These are phyloP conservation scores for Colostygia pectinataria DNA, from an alignment of 2,888 invertebrate genomes.

Conservation along the genomic window DNA sequence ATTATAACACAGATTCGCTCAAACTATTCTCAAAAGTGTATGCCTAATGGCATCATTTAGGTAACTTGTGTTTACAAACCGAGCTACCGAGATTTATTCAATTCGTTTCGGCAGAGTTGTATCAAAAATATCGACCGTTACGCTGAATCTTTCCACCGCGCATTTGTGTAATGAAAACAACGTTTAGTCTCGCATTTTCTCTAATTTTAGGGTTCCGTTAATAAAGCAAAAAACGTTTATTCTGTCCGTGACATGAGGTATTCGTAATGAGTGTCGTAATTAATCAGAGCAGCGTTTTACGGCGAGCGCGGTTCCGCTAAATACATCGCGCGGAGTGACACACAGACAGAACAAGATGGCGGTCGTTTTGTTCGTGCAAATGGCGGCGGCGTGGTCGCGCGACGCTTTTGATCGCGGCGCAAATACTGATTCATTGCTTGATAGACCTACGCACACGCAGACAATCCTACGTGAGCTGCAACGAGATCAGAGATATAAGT, in stretches of 20 bases:
- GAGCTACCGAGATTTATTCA: slow-evolving; percentile 46
- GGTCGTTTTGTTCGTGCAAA: slow-evolving; percentile 50
- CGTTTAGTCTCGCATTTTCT: slow-evolving; percentile 56
- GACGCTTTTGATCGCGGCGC: slow-evolving; percentile 43
- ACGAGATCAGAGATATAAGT: no score
- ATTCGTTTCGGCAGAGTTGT: slow-evolving; percentile 48
- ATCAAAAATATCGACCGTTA: slow-evolving; percentile 53
- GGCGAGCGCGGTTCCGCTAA: slow-evolving; percentile 60
- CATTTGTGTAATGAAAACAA: slow-evolving; percentile 42
- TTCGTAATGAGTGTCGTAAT: slow-evolving; percentile 48
- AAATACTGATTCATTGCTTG: slow-evolving; percentile 37
- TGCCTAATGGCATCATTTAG: slow-evolving; percentile 18
- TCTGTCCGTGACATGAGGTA: slow-evolving; percentile 24
- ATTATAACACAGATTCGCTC: slow-evolving; percentile 17
- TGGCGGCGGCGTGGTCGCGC: slow-evolving; percentile 55
- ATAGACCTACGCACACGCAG: not conserved
- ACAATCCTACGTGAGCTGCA: no score
- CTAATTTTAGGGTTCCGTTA: slow-evolving; percentile 23
- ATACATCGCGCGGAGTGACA: slow-evolving; percentile 59
- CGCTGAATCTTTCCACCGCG: slow-evolving; percentile 31
- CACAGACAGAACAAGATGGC: slow-evolving; percentile 43
- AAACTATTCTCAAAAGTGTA: slow-evolving; percentile 17
- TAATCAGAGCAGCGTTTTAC: slow-evolving; percentile 75
- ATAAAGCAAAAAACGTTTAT: no score
- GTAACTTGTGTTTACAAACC: slow-evolving; percentile 13